Percentiles rank a stretch among this genome's conserved stretches.
phyloP scores from a whole-genome alignment of 53 echinoderm and acorn worm genomes.

The Mesocentrotus franciscanus region DNA sequence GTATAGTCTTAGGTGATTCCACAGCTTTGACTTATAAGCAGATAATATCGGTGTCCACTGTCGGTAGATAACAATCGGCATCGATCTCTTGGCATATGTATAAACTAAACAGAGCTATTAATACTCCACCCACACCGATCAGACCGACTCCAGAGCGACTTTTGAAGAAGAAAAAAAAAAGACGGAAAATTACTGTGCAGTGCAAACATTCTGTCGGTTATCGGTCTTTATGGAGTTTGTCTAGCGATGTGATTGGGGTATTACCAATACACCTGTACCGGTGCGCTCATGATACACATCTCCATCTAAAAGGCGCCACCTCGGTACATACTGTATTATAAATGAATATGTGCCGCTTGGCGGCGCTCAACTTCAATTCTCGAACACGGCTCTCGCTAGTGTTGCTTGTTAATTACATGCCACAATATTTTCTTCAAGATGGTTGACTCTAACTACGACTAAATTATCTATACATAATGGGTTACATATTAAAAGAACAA shows the following conservation, averaged over 20 bases:
- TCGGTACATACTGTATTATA: not conserved
- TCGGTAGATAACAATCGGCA: no score
- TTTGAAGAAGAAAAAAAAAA: no score
- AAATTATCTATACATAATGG: not conserved
- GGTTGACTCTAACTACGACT: not conserved
- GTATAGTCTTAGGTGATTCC: no score
- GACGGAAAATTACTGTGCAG: no score
- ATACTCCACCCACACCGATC: no score
- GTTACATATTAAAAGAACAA: not conserved
- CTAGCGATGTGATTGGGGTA: not conserved
- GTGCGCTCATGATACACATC: not conserved
- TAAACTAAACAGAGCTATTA: no score
- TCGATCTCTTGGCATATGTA: no score
- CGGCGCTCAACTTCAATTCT: not conserved
- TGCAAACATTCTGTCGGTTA: no score
- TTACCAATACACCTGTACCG: not conserved
- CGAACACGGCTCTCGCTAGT: not conserved
- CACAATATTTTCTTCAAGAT: not conserved
- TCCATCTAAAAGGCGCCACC: not conserved
- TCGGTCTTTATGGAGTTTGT: no score
- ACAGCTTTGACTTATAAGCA: no score
- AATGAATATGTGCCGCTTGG: not conserved
- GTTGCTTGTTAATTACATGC: not conserved
- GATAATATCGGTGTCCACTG: no score
- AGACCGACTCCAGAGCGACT: no score